These are phyloP conservation scores for Hippocampus guttulatus DNA, from an alignment of 2,113 vertebrate genomes.

Conservation along the genomic window DNA sequence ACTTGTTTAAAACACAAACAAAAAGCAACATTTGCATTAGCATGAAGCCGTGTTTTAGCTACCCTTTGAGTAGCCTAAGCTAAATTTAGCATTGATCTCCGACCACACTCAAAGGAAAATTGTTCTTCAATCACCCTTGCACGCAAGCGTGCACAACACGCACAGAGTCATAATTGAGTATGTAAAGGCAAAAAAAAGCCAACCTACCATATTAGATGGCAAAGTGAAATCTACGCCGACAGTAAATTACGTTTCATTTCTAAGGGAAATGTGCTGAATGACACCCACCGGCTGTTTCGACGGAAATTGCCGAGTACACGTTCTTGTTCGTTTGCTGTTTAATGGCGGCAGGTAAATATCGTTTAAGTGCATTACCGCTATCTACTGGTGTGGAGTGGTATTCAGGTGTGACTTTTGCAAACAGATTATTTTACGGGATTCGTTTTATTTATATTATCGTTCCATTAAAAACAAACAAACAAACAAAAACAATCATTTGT, in stretches of 20 bases:
- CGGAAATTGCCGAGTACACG: conserved; percentile 61
- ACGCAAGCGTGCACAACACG: not conserved
- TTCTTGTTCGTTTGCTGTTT: not conserved
- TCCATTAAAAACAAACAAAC: no score
- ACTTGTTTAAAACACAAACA: conserved; percentile 32
- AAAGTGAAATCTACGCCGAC: not conserved
- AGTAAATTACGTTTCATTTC: conserved; percentile 50
- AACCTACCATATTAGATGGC: conserved; percentile 64
- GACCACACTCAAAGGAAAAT: conserved; percentile 13
- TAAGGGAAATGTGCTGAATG: conserved; percentile 57
- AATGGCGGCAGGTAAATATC: not conserved
- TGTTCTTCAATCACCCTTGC: not conserved
- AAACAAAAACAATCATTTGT: no score
- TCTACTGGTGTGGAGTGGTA: not conserved
- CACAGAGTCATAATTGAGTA: not conserved
- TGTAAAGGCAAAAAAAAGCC: conserved; percentile 1
- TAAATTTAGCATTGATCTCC: conserved; percentile 53
- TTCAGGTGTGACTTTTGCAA: not conserved
- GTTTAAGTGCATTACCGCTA: not conserved
- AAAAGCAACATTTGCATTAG: conserved; percentile 32
- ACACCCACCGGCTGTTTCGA: conserved; percentile 68
- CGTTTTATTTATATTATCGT: no score
- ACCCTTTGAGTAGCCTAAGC: conserved; percentile 21
- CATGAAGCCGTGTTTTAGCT: conserved; percentile 23
- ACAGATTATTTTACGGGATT: no score